Percentiles rank a stretch among this genome's conserved stretches.
Evolutionary conservation across 2,797 vertebrate genomes (phyloP).

Genomic region (Hypotaenidia okinawae): DNA sequence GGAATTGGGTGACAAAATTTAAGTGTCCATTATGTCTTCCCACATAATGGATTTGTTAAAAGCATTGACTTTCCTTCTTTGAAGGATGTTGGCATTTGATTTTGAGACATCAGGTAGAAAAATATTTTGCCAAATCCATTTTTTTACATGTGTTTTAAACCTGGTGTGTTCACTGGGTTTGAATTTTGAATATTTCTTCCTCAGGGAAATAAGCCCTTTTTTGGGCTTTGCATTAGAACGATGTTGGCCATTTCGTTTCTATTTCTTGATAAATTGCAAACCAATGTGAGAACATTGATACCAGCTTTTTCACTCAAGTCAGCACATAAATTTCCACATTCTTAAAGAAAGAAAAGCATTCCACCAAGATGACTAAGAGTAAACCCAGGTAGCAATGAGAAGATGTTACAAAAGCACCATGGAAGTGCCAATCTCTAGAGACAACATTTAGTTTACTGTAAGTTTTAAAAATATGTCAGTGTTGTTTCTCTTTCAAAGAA

Average conservation of each 20-base stretch:
- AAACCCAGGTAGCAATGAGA: not conserved
- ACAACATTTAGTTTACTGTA: not conserved
- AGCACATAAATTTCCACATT: not conserved
- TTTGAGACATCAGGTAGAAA: not conserved
- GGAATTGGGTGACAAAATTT: not conserved
- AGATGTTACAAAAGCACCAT: not conserved
- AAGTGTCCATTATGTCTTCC: not conserved
- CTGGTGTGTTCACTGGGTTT: not conserved
- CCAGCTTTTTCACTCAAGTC: not conserved
- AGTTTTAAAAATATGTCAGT: slow-evolving; percentile 31
- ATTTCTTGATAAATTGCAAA: not conserved
- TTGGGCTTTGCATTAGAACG: not conserved
- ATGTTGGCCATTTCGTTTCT: not conserved
- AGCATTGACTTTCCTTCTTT: not conserved
- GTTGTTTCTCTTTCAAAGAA: slow-evolving; percentile 32
- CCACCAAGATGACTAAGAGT: not conserved
- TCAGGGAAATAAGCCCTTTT: not conserved
- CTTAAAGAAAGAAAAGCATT: not conserved
- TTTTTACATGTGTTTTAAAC: not conserved
- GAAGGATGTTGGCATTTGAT: not conserved
- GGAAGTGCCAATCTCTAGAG: not conserved
- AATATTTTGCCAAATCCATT: not conserved
- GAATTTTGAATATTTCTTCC: not conserved
- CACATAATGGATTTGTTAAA: not conserved
- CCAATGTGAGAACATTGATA: not conserved